Base-by-base conservation (phyloP, 2,797 vertebrate species). In the Falco biarmicus region DNA sequence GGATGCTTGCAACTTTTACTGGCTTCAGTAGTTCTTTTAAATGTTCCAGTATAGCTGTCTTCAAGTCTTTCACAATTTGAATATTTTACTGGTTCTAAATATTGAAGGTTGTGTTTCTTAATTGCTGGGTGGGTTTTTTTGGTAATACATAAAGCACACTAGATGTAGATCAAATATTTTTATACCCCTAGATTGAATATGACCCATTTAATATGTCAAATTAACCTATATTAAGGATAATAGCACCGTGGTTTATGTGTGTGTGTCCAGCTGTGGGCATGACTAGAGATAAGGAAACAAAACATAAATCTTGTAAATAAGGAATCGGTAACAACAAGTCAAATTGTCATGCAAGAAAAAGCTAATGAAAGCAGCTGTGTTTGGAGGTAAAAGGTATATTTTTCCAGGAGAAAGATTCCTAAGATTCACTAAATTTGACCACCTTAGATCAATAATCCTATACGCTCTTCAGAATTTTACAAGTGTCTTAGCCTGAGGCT, bases 111-210 rank as follows among this genome's bases (percentile, higher is more conserved):
- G 3, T 60, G 6, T 39, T 85, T 68, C 43, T 61, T 50, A 59
- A 13, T 39, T 43, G 7, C 37, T 84, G 24, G 2, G 41, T 41
- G 41, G 41, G 13, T 3, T 1, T 0, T 0, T 28, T 73, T 63
- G 19, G 37, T 43, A 48, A 34, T 20, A 13, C 24, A 37, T 39
- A 61, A 64, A 50, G 21, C 28, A 32, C 14, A 54, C 10, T 59
- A 65, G 26, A 48, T 22, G 13, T n/a, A 68, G 57, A 29, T 28
- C 75, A 73, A 65, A 32, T 50, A 29, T 54, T 69, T 69, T 60
- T 19, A 14, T 74, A n/a, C 4, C 5, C 6, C 28, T 66, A 31
- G 10, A 74, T 41, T 41, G 15, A 41, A 41, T 41, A 41, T 41
- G 41, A 7, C 11, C 20, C 13, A 48, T 56, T 59, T 70, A 51